Base-by-base conservation (phyloP, 2,113 vertebrate genomes). In the Gulo gulo region DNA sequence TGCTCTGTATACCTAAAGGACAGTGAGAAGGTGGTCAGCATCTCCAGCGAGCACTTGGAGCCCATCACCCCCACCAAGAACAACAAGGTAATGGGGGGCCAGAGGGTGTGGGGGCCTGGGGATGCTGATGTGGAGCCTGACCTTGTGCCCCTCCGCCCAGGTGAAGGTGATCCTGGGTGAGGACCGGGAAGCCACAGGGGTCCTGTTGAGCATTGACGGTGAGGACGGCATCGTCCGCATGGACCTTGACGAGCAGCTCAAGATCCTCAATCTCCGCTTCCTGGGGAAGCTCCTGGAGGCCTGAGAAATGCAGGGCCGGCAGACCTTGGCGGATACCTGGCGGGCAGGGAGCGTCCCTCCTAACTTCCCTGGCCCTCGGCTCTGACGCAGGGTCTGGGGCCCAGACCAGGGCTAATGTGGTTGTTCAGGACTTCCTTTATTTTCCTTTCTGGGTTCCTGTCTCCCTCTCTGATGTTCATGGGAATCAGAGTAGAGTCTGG, bases 131-230 rank as follows among this genome's bases (percentile, higher is more conserved):
- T 0, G 7, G 21, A 57, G 23, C 3, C 31, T 96, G 69, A 97
- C 39, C 1, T 10, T 0, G 0, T 34, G 10, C 7, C 7, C 1
- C 12, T 4, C 14, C 39, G 0, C 96, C 1, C 97, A 99, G 99
- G 99, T 99, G 79, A 99, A 99, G 97, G 99, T 99, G 97, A 99
- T 99, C 92, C 96, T 99, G 91, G 99, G 99, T 0, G 99, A 99
- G 69, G 99, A 99, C 97, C 98, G 99, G 0, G 99, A 99, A 97
- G 99, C 99, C n/a, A 99, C 99, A 0, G 99, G 99, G 0, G 99
- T 99, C 94, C 99, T 99, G 59, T 97, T 99, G 55, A 99, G 99
- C 84, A 99, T 99, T 0, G 99, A 99, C 7, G 99, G 99, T 0
- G 99, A 99, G 96, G 99, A 99, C 0, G 99, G 99, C 50, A 99